phyloP scores from a whole-genome alignment of 1,140 invertebrate species.

The Drosophila guanche region DNA sequence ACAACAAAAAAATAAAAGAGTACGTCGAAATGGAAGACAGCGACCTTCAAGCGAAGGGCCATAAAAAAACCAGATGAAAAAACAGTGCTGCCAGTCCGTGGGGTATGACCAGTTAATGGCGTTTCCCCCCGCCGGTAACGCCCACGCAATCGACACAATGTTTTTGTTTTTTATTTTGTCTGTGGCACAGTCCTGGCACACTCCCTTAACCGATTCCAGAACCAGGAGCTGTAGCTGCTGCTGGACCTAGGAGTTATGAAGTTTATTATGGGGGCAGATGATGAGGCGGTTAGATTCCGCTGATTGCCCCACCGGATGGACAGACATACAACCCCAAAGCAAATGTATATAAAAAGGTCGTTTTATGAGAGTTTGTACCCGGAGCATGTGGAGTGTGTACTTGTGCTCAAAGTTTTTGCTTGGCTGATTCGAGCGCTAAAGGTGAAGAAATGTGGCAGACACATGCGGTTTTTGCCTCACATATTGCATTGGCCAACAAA shows the following conservation, averaged over 20 bases:
- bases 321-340: not conserved
- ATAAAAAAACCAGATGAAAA: slow-evolving; percentile 40
- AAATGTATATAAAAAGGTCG: slow-evolving; percentile 16
- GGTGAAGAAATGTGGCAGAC: too few species aligned
- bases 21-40: slow-evolving; percentile 20
- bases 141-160: slow-evolving; percentile 43
- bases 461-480: too few species aligned
- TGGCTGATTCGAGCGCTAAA: too few species aligned
- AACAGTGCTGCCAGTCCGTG: slow-evolving; percentile 25
- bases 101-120: slow-evolving; percentile 49
- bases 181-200: not conserved
- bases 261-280: slow-evolving; percentile 28
- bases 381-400: not conserved
- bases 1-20: slow-evolving; percentile 4
- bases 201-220: slow-evolving; percentile 3
- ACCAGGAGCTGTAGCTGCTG: slow-evolving; percentile 1
- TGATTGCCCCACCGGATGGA: slow-evolving; percentile 46
- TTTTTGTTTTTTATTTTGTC: slow-evolving; percentile 29
- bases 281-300: slow-evolving; percentile 31
- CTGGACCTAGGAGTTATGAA: slow-evolving; percentile 24
- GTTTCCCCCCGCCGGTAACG: slow-evolving; percentile 29
- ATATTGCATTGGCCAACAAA: too few species aligned
- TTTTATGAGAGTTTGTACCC: slow-evolving; percentile 4
- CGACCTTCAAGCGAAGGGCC: slow-evolving; percentile 14
- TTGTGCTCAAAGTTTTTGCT: too few species aligned